phyloP scores from a whole-genome alignment of 2,797 vertebrate species.

The Philypnodon macrostomus region DNA sequence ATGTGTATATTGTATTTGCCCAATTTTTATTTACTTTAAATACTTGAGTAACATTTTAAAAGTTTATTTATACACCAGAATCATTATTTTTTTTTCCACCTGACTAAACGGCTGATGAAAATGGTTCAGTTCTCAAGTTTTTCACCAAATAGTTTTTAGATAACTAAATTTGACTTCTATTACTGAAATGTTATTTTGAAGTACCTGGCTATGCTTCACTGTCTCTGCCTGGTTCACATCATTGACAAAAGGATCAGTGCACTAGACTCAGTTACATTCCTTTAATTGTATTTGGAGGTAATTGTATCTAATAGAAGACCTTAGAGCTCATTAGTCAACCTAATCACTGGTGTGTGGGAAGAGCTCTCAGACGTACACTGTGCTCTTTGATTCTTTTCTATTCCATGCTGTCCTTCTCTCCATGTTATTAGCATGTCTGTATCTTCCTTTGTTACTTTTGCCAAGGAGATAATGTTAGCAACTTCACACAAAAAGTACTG shows the following conservation, averaged over 20 bases:
- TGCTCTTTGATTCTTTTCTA: constrained; percentile 39
- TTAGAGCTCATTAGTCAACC: constrained; percentile 65
- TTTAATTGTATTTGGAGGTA: constrained; percentile 67
- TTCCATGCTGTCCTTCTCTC: constrained; percentile 45
- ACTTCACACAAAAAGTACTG: too few species aligned
- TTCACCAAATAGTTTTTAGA: not conserved
- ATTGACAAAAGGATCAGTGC: constrained; percentile 37
- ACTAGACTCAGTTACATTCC: constrained; percentile 55
- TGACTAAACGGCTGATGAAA: too few species aligned
- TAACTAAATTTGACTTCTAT: constrained; percentile 6
- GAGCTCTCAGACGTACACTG: constrained; percentile 52
- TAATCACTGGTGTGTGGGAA: constrained; percentile 55
- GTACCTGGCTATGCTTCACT: constrained; percentile 20
- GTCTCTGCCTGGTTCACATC: constrained; percentile 24
- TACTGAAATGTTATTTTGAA: too few species aligned
- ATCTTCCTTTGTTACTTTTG: too few species aligned
- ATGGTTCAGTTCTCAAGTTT: not conserved
- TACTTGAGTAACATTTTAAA: too few species aligned
- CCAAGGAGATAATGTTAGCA: too few species aligned
- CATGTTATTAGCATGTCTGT: too few species aligned
- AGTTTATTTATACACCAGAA: too few species aligned
- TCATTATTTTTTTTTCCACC: too few species aligned
- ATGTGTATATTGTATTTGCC: too few species aligned
- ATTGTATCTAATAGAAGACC: constrained; percentile 66
- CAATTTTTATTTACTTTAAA: too few species aligned